A percentile compares a stretch with the other conserved stretches of the same genome.
Evolutionary conservation across 1,140 invertebrate species (phyloP).

Genomic region (Drosophila obscura): DNA sequence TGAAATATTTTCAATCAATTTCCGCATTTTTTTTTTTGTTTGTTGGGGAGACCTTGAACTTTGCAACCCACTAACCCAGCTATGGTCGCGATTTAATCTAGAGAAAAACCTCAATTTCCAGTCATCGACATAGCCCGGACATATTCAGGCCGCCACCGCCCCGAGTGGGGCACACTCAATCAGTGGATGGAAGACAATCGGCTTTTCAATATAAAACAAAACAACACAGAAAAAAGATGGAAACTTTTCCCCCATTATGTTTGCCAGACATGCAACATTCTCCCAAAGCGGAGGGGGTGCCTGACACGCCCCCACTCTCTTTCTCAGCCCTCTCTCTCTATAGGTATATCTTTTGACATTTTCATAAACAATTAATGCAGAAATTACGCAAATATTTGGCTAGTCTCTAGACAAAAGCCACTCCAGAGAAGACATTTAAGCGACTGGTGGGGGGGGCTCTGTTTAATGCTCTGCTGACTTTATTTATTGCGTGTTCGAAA

Average conservation of each 20-base stretch:
- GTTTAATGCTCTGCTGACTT: constrained; percentile 37
- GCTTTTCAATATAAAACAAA: constrained; percentile 51
- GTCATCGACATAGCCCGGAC: constrained; percentile 59
- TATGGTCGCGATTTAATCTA: constrained; percentile 26
- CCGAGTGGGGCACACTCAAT: constrained; percentile 22
- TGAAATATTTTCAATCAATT: constrained; percentile 31
- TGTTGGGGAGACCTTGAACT: constrained; percentile 65
- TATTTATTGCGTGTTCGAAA: constrained; percentile 78
- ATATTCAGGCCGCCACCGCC: constrained; percentile 60
- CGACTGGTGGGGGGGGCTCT: constrained; percentile 10
- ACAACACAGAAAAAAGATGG: constrained; percentile 32
- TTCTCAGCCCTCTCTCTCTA: too few relatives aligned
- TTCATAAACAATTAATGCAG: constrained; percentile 74
- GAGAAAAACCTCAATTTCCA: constrained; percentile 27
- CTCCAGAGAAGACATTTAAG: constrained; percentile 1
- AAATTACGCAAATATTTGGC: constrained; percentile 75
- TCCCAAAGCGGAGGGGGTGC: constrained; percentile 16
- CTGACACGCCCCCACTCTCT: constrained; percentile 12
- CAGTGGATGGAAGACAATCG: constrained; percentile 44
- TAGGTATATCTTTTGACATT: constrained; percentile 32
- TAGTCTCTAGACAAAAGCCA: constrained; percentile 32
- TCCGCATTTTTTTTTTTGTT: constrained; percentile 8
- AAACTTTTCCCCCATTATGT: constrained; percentile 58
- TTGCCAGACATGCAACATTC: constrained; percentile 70
- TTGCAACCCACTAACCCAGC: constrained; percentile 55